A percentile compares a stretch with the other conserved stretches of the same genome.
These are phyloP conservation scores for Trinectes maculatus DNA, from an alignment of 2,113 vertebrate genomes.

Conservation along the genomic window DNA sequence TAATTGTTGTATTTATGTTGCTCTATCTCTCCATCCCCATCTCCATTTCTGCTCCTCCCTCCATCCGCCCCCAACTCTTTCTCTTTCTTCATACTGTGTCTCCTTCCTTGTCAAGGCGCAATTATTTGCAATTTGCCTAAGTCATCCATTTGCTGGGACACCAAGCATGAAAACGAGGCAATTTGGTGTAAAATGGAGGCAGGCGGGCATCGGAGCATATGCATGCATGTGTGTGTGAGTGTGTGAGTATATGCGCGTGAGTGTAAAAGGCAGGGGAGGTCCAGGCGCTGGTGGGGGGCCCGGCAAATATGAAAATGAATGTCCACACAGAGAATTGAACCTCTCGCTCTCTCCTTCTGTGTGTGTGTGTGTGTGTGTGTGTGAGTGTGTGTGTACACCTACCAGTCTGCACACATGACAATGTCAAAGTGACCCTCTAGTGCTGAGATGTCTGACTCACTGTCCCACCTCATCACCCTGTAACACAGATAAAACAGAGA, in stretches of 20 bases:
- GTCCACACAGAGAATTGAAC: conserved; percentile 80
- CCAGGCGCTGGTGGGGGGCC: conserved; percentile 90
- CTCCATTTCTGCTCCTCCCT: conserved; percentile 81
- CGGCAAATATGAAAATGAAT: conserved; percentile 92
- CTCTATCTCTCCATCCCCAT: conserved; percentile 90
- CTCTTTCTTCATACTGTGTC: conserved; percentile 83
- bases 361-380: conserved; percentile 49
- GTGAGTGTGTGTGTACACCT: conserved; percentile 71
- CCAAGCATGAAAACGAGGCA: conserved; percentile 99
- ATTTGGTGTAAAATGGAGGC: conserved; percentile 96
- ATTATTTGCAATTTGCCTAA: conserved; percentile 99
- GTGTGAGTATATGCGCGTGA: conserved; percentile 24
- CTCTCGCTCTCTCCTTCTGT: conserved; percentile 27
- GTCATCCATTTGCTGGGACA: conserved; percentile 99
- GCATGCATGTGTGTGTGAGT: conserved; percentile 46
- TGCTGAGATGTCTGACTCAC: conserved; percentile 92
- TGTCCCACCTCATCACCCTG: conserved; percentile 98
- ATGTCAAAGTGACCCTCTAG: conserved; percentile 98
- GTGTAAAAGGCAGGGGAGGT: conserved; percentile 85
- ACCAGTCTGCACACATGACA: conserved; percentile 99
- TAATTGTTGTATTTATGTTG: conserved; percentile 99
- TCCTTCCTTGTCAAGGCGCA: conserved; percentile 95
- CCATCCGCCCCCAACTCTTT: conserved; percentile 90
- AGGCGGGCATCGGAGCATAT: conserved; percentile 58
- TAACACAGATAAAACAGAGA: conserved; percentile 29